Evolutionary conservation across 2,888 invertebrate genomes (phyloP).

Genomic region (Hirtodrosophila duncani): DNA sequence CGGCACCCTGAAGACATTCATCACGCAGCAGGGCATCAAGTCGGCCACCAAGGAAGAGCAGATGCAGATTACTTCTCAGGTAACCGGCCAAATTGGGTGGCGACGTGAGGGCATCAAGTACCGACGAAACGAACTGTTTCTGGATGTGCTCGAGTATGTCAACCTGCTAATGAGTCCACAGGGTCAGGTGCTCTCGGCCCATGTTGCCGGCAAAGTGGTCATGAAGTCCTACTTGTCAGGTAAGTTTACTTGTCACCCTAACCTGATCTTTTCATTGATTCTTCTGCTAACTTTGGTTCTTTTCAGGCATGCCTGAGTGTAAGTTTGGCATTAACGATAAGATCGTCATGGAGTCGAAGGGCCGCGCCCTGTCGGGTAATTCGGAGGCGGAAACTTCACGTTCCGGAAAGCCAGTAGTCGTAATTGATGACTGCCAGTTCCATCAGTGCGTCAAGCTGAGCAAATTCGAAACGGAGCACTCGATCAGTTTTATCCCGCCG

Average conservation of each 20-base stretch:
- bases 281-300: not conserved
- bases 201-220: slow-evolving; percentile 99
- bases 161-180: slow-evolving; percentile 99
- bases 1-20: slow-evolving; percentile 98
- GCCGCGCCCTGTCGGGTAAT: slow-evolving; percentile 86
- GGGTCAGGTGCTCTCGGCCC: slow-evolving; percentile 98
- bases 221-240: slow-evolving; percentile 99
- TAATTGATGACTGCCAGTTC: slow-evolving; percentile 99
- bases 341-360: slow-evolving; percentile 97
- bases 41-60: slow-evolving; percentile 99
- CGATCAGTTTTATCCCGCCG: slow-evolving; percentile 99
- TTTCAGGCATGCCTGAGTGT: slow-evolving; percentile 97
- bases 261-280: too few species aligned
- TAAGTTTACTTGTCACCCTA: slow-evolving; percentile 31
- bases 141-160: slow-evolving; percentile 99
- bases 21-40: slow-evolving; percentile 99
- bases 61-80: slow-evolving; percentile 99
- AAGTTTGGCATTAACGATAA: slow-evolving; percentile 99
- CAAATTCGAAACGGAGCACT: slow-evolving; percentile 99
- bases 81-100: slow-evolving; percentile 99
- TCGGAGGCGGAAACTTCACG: slow-evolving; percentile 88
- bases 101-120: slow-evolving; percentile 99
- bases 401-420: slow-evolving; percentile 98
- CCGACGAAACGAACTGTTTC: slow-evolving; percentile 97
- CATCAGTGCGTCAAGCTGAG: slow-evolving; percentile 99